Conservation (phyloP, 2,888 invertebrate genomes). For the Ophion ventricosus region DNA sequence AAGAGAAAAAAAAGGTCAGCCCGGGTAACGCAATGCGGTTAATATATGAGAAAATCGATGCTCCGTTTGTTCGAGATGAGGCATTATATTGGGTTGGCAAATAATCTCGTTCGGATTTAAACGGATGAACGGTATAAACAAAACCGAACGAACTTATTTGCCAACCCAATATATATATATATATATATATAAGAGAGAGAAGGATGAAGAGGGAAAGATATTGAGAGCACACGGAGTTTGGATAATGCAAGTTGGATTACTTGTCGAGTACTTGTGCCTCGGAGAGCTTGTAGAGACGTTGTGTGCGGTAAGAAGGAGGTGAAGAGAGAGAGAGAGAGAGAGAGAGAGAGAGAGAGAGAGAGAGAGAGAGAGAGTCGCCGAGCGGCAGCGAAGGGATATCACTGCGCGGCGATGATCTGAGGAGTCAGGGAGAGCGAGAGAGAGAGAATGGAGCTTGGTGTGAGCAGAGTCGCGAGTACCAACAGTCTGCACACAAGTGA, state of each 20-base stretch:
- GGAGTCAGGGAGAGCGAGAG: background rate
- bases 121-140: too few relatives aligned
- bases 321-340: constrained; percentile 44
- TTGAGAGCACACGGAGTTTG: constrained; percentile 40
- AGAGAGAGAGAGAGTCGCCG: constrained; percentile 20
- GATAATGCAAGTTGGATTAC: constrained; percentile 52
- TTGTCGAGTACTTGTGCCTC: constrained; percentile 36
- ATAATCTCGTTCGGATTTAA: too few relatives aligned
- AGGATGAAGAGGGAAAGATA: constrained; percentile 18
- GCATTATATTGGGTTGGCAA: too few relatives aligned
- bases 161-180: too few relatives aligned
- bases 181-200: background rate
- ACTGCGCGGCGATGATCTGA: constrained; percentile 26
- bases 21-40: background rate
- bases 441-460: constrained; percentile 34
- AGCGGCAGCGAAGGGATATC: constrained; percentile 12
- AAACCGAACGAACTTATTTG: too few relatives aligned
- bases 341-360: constrained; percentile 31
- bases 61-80: background rate
- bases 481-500: background rate
- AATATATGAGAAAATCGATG: background rate
- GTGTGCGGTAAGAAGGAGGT: constrained; percentile 28
- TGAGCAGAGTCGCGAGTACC: constrained; percentile 1
- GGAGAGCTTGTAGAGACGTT: constrained; percentile 7
- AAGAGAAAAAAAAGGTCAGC: background rate